These are phyloP conservation scores for Spheniscus humboldti DNA, from an alignment of 2,797 vertebrate species.

Conservation along the genomic window DNA sequence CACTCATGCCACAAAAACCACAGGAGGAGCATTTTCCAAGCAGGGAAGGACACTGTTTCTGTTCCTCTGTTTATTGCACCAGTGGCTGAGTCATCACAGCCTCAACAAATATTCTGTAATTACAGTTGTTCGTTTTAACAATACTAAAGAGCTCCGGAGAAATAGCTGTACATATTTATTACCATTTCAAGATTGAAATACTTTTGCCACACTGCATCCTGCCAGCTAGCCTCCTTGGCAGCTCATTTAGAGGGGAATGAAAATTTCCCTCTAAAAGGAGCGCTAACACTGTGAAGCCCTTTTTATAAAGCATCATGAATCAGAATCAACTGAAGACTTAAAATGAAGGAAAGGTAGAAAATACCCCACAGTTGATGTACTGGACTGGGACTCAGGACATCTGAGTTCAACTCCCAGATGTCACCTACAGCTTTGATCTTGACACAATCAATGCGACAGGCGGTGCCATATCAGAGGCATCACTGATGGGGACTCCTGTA, in stretches of 20 bases:
- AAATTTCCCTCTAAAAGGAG: background rate
- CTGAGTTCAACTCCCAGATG: background rate
- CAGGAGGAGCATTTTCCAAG: background rate
- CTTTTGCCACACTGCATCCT: background rate
- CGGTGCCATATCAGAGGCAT: rapidly evolving
- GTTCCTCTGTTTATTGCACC: background rate
- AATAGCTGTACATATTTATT: conserved; percentile 19
- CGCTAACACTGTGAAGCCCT: background rate
- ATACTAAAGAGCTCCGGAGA: background rate
- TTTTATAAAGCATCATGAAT: background rate
- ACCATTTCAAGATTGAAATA: background rate
- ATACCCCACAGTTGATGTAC: background rate
- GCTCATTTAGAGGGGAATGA: background rate
- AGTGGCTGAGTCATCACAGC: background rate
- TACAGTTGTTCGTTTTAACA: conserved; percentile 28
- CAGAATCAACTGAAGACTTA: background rate
- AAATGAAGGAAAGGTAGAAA: background rate
- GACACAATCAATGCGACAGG: background rate
- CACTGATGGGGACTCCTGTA: background rate
- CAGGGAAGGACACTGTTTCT: background rate
- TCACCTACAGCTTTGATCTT: background rate
- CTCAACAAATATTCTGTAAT: conserved; percentile 19
- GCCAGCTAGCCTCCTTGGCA: background rate
- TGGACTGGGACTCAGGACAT: background rate
- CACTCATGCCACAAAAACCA: background rate